Conservation (phyloP, 2,113 vertebrate genomes). For the Trachemys scripta region DNA sequence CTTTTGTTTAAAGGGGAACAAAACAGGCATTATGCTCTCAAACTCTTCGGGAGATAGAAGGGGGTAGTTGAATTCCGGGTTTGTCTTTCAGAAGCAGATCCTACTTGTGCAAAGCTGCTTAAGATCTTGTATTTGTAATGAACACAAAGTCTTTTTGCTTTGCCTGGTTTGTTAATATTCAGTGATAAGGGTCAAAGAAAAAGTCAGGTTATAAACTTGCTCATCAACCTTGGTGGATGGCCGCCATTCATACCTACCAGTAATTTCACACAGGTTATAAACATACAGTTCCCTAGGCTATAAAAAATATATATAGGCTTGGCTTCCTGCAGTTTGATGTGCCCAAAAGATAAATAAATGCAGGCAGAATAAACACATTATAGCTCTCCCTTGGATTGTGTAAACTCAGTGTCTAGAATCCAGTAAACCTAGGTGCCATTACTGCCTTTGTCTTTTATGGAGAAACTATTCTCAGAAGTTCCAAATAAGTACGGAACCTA, state of each 20-base stretch:
- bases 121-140: neutral
- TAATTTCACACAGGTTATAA: neutral
- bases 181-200: neutral
- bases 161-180: accelerated
- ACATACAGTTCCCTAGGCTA: neutral
- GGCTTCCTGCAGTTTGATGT: neutral
- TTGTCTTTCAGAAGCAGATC: slow-evolving; percentile 53
- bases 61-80: neutral
- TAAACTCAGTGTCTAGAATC: accelerated
- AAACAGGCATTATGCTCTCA: neutral
- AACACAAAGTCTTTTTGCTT: accelerated
- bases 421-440: neutral
- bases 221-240: accelerated
- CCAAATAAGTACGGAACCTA: neutral
- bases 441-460: neutral
- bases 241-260: neutral
- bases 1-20: neutral
- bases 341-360: neutral
- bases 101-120: slow-evolving; percentile 62
- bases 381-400: neutral
- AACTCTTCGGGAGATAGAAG: neutral
- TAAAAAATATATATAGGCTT: neutral
- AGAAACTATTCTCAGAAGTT: neutral
- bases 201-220: too few relatives aligned
- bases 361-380: slow-evolving; percentile 27